A percentile compares a stretch with the other conserved stretches of the same genome.
Evolutionary conservation across 2,113 vertebrate species (phyloP).

Genomic region (Tapirus terrestris): DNA sequence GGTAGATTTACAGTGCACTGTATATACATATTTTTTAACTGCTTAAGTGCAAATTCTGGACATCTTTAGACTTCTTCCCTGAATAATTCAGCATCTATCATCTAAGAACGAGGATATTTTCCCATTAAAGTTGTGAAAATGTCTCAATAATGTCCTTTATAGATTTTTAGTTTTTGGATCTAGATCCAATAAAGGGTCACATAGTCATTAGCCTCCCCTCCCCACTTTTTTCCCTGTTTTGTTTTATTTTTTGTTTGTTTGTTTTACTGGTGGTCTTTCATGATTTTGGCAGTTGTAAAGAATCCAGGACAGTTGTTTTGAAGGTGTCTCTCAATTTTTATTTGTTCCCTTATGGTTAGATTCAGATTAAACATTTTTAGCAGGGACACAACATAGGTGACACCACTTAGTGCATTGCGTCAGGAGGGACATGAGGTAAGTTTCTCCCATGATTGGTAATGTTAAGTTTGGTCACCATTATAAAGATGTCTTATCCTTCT

Average conservation of each 20-base stretch:
- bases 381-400: background rate
- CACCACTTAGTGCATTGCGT: background rate
- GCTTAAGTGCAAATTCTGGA: background rate
- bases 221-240: too few species aligned
- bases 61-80: background rate
- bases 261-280: background rate
- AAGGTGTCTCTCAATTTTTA: background rate
- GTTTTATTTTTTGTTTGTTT: background rate
- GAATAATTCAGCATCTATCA: background rate
- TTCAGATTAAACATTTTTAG: background rate
- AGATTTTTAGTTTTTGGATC: background rate
- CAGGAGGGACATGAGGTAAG: background rate
- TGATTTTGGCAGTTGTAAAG: background rate
- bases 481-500: background rate
- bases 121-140: background rate
- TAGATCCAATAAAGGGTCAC: background rate
- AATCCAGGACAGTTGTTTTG: background rate
- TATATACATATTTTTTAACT: background rate
- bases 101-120: background rate
- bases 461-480: background rate
- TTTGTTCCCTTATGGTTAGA: background rate
- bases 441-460: background rate
- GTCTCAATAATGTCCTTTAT: background rate
- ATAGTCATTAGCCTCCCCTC: background rate
- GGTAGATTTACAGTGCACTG: background rate